A percentile compares a stretch with the other conserved stretches of the same genome.
These are phyloP conservation scores for Nowickia ferox DNA, from an alignment of 2,888 invertebrate genomes.

Conservation along the genomic window DNA sequence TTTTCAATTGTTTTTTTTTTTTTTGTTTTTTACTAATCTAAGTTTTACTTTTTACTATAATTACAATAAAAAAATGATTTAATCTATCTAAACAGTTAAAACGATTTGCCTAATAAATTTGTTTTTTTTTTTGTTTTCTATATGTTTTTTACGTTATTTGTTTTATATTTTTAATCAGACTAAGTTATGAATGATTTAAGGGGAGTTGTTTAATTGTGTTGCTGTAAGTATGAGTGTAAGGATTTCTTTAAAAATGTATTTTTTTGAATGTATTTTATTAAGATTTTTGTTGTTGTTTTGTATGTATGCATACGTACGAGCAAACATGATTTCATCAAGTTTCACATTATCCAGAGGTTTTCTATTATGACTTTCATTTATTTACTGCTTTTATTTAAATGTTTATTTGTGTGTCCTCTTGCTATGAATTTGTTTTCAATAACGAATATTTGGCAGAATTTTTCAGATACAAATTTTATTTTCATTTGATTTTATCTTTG, in stretches of 20 bases:
- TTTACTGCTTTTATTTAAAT: constrained; percentile 58
- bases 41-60: constrained; percentile 17
- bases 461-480: constrained; percentile 53
- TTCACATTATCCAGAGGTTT: constrained; percentile 83
- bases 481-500: constrained; percentile 47
- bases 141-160: constrained; percentile 18
- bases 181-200: constrained; percentile 71
- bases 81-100: constrained; percentile 71
- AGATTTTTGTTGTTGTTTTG: constrained; percentile 61
- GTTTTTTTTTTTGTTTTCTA: constrained; percentile 7
- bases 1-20: constrained; percentile 17
- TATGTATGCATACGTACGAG: constrained; percentile 73
- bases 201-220: constrained; percentile 47
- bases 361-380: constrained; percentile 68
- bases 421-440: constrained; percentile 54
- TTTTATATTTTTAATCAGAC: constrained; percentile 45
- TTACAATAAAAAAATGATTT: constrained; percentile 64
- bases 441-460: constrained; percentile 64
- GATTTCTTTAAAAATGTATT: constrained; percentile 63
- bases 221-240: constrained; percentile 37
- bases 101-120: constrained; percentile 58
- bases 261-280: constrained; percentile 53
- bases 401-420: constrained; percentile 50
- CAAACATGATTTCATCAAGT: constrained; percentile 81
- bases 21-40: constrained; percentile 33